Conservation (phyloP, 2,113 vertebrate species). For the Mandrillus leucophaeus region DNA sequence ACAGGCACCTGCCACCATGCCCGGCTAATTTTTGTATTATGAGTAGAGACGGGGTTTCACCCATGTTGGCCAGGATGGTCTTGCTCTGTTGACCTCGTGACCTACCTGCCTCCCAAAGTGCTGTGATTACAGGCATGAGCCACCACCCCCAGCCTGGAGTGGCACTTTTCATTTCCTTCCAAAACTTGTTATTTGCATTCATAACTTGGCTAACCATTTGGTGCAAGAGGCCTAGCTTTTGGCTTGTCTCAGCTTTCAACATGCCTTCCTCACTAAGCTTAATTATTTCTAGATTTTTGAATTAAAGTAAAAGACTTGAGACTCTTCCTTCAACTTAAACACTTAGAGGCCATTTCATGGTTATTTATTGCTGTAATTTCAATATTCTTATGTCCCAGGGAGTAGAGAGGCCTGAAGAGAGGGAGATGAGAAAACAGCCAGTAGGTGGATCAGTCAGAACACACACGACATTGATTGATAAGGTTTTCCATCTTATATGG, state of each 20-base stretch:
- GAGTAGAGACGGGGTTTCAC: no score
- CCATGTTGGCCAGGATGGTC: no score
- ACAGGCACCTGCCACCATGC: no score
- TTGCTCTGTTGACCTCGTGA: no score
- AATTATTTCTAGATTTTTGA: background rate
- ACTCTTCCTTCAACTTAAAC: background rate
- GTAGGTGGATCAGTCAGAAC: background rate
- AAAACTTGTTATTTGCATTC: background rate
- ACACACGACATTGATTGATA: background rate
- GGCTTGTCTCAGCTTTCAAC: background rate
- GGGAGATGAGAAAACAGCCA: background rate
- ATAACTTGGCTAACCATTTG: background rate
- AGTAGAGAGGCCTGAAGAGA: background rate
- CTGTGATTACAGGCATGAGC: no score
- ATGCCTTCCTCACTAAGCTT: background rate
- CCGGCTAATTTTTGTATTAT: no score
- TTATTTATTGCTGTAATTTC: background rate
- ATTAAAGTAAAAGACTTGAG: background rate
- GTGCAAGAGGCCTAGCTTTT: background rate
- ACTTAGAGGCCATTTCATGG: background rate
- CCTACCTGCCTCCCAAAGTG: no score
- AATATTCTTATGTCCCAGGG: background rate
- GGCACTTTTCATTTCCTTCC: no score
- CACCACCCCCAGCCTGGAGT: rapidly evolving
- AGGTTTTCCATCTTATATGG: background rate